Base-by-base conservation (phyloP, 2,888 invertebrate species). In the Linnaemya tessellans region DNA sequence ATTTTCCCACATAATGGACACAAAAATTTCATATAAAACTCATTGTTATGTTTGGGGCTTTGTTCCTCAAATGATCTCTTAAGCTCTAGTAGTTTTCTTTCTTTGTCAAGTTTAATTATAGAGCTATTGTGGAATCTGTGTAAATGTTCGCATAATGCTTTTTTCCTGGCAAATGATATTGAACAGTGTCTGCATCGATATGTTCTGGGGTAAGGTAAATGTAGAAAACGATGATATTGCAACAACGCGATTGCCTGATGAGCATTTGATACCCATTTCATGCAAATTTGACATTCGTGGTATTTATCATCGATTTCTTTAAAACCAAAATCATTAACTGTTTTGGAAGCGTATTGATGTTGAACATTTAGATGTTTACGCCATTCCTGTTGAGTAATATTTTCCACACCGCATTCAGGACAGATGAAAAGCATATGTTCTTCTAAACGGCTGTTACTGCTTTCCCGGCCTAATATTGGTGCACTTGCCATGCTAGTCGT, bases 151-250 rank as follows among this genome's bases (percentile, higher is more conserved):
- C 90, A 90, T 0, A 91, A 82, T 0, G 89, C 89, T 4, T 89
- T 88, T 11, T 91, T 89, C 4, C 91, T 80, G 1, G 89, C 88
- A 60, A 88, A 91, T 0, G 90, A 88, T 13, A 84, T 75, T 0
- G 87, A 86, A 49, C 91, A 91, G 62, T 91, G 89, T 5, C 88
- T 88, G 75, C 91, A 91, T 0, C 89, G 88, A 68, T 91, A 91
- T 0, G 90, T 91, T 5, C 89, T 88, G 1, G 88, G 86, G 85
- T 87, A 89, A 5, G 89, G 90, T 70, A 90, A 80, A 79, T 91
- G 91, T 82, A 89, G 87, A 20, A 91, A 91, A 65, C 90, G 90
- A 74, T 91, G 91, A 70, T 91, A 91, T 58, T 91, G 91, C 38
- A 91, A 81, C 18, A 91, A 58, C 3, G 91, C 90, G 51, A 91